Base-by-base conservation (phyloP, 2,888 invertebrate species). In the Caenorhabditis angaria region DNA sequence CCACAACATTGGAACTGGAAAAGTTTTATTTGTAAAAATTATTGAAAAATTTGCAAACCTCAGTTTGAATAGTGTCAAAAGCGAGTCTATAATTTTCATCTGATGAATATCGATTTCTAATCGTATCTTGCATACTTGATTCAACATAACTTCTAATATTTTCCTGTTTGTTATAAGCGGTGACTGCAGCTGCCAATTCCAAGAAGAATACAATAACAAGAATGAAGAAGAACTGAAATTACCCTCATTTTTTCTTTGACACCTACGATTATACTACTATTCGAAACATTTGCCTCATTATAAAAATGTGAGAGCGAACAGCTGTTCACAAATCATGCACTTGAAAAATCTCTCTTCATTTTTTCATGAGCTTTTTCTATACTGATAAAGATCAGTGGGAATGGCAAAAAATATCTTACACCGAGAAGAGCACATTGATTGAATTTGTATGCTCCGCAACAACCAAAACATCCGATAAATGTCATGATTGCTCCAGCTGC, bases 391-490 rank as follows among this genome's bases (percentile, higher is more conserved):
- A 53, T 61, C 41, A 47, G 29, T 6, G 4, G 32, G 18, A 25
- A n/a, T n/a, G n/a, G n/a, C n/a, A 58, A 29, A 3, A 24, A 50
- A 50, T 48, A 10, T 89, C 91, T 91, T 89, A 93, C 93, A 87
- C 91, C 90, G 72, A 92, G 91, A 53, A 94, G 91, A 89, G 93
- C 91, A 88, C 93, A 93, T 85, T 92, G 92, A 24, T 92, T 93
- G 88, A 93, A 92, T 82, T 91, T 91, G 73, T 92, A 91, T 8
- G 94, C 93, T 41, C 94, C 94, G 86, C 92, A 93, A 87, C 94
- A 94, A 64, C 94, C 94, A 55, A 94, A 90, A 88, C 93, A 92
- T 20, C 93, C 92, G 28, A 93, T 91, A 51, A 93, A 88, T 70
- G 93, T 90, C 88, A 94, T 91, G 60, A 93, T 89, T 48, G 91